Conservation (phyloP, 2,113 vertebrate species). For the Tachysurus vachellii region DNA sequence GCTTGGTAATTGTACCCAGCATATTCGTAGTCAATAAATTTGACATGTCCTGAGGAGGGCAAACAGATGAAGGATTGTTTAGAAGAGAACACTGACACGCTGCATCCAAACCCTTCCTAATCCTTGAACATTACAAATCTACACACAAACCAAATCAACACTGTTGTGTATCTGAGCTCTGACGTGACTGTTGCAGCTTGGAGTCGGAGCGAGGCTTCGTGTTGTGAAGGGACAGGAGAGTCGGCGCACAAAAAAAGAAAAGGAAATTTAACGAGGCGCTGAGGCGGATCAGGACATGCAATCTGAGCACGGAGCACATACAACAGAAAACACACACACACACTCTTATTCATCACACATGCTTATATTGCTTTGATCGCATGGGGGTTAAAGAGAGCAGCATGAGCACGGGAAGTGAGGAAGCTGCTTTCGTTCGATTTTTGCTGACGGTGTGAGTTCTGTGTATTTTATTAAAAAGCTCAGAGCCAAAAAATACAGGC, state of each 20-base stretch:
- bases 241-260: background rate
- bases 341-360: background rate
- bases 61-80: slow-evolving; percentile 75
- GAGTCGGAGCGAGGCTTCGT: slow-evolving; percentile 72
- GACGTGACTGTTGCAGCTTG: slow-evolving; percentile 50
- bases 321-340: background rate
- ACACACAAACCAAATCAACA: slow-evolving; percentile 55
- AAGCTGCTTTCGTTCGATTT: background rate
- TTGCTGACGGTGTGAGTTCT: background rate
- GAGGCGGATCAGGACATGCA: slow-evolving; percentile 17
- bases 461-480: background rate
- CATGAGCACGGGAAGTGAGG: slow-evolving; percentile 18
- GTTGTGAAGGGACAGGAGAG: slow-evolving; percentile 65
- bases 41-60: slow-evolving; percentile 84
- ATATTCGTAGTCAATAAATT: slow-evolving; percentile 99
- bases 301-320: background rate
- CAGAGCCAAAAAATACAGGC: background rate
- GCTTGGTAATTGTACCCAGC: slow-evolving; percentile 99
- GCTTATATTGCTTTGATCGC: background rate
- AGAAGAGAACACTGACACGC: slow-evolving; percentile 53
- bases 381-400: background rate
- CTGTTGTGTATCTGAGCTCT: slow-evolving; percentile 32
- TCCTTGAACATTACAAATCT: slow-evolving; percentile 38
- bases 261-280: background rate
- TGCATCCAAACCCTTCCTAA: slow-evolving; percentile 27